Percentiles rank a stretch among this genome's conserved stretches.
Evolutionary conservation across 2,113 vertebrate species (phyloP).

Genomic region (Triplophysa tibetana): DNA sequence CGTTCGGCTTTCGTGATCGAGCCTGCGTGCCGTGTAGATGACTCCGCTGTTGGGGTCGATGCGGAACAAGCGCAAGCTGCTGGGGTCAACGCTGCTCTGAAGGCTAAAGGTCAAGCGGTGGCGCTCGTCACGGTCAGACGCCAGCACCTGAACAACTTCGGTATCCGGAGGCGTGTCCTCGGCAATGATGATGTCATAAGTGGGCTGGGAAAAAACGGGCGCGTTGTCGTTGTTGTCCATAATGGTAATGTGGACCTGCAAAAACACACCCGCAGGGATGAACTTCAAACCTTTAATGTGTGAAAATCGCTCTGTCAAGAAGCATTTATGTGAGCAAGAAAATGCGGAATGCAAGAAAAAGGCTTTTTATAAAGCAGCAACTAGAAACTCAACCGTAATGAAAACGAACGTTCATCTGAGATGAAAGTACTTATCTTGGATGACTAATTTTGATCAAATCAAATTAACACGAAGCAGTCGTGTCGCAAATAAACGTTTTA

Average conservation of each 20-base stretch:
- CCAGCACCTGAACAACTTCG: constrained; percentile 89
- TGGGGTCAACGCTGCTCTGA: constrained; percentile 88
- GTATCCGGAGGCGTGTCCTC: constrained; percentile 89
- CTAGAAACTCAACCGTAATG: too few relatives aligned
- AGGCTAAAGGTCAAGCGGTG: constrained; percentile 87
- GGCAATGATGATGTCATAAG: constrained; percentile 87
- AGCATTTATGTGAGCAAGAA: too few relatives aligned
- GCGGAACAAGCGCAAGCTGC: constrained; percentile 88
- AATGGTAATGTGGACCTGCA: constrained; percentile 88
- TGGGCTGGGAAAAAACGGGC: constrained; percentile 89
- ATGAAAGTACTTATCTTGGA: too few relatives aligned
- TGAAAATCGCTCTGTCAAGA: too few relatives aligned
- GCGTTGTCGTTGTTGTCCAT: constrained; percentile 95
- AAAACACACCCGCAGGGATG: constrained; percentile 9
- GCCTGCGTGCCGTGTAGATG: constrained; percentile 84
- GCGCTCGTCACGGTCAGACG: constrained; percentile 90
- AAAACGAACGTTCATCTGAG: too few relatives aligned
- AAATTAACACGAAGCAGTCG: too few relatives aligned
- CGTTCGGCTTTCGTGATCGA: constrained; percentile 90
- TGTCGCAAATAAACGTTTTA: too few relatives aligned
- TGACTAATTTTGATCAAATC: too few relatives aligned
- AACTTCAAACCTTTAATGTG: neutral
- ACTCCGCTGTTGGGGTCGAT: constrained; percentile 84
- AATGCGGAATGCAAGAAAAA: too few relatives aligned
- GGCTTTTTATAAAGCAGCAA: too few relatives aligned